These are phyloP conservation scores for Thripadectes ignobilis DNA, from an alignment of 2,797 vertebrate genomes.

Conservation along the genomic window DNA sequence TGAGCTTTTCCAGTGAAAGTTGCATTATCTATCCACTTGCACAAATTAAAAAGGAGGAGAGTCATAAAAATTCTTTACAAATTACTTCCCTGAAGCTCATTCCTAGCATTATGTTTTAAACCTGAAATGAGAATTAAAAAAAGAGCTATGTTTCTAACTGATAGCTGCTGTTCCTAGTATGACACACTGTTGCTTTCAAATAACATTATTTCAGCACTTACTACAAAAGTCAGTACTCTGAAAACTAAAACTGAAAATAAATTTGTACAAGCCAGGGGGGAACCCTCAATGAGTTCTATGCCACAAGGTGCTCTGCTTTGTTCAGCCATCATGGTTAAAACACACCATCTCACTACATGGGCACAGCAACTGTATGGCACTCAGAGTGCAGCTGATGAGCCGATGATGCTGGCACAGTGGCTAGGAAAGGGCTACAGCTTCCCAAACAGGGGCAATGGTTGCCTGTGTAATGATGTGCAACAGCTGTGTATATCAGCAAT, in stretches of 20 bases:
- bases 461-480: background rate
- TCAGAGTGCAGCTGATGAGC: background rate
- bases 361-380: background rate
- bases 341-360: background rate
- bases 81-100: background rate
- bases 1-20: conserved; percentile 15
- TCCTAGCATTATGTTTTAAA: background rate
- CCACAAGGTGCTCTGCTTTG: background rate
- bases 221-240: background rate
- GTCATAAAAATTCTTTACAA: background rate
- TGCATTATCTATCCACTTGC: background rate
- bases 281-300: background rate
- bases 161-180: background rate
- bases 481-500: background rate
- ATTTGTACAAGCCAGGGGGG: background rate
- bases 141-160: background rate
- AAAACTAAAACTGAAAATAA: background rate
- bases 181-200: background rate
- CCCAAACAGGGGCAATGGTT: background rate
- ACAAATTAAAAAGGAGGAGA: conserved; percentile 17
- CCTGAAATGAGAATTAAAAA: conserved; percentile 16
- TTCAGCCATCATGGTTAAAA: background rate
- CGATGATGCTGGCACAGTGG: background rate
- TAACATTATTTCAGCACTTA: background rate
- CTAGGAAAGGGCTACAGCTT: background rate